A percentile compares a stretch with the other conserved stretches of the same genome.
Conservation (phyloP, 2,113 vertebrate species). For the Brachyhypopomus gauderio region DNA sequence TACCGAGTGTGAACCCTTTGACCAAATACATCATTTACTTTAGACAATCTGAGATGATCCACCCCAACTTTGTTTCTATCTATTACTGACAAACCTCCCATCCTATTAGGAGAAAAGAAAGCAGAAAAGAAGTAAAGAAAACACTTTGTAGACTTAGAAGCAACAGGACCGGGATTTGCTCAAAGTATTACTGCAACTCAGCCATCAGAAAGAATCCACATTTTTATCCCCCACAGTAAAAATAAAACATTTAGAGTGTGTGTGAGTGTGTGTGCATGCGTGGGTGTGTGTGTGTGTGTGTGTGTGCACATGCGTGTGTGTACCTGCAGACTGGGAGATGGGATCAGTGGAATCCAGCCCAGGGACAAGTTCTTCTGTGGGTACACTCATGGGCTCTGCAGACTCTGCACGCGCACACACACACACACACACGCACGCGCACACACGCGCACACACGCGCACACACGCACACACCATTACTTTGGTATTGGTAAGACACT, state of each 20-base stretch:
- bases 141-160: no score
- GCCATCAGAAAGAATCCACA: neutral
- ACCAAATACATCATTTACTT: no score
- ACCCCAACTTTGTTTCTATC: no score
- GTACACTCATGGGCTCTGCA: slow-evolving; percentile 74
- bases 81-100: no score
- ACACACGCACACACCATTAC: neutral
- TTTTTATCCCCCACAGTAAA: neutral
- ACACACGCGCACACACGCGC: neutral
- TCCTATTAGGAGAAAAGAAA: no score
- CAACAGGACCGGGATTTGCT: no score
- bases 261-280: neutral
- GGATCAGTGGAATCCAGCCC: slow-evolving; percentile 75
- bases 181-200: no score
- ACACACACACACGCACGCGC: neutral
- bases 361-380: slow-evolving; percentile 85
- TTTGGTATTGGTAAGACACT: neutral
- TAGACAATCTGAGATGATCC: no score
- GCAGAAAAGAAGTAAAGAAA: no score
- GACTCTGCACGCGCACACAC: slow-evolving; percentile 14
- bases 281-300: slow-evolving; percentile 11
- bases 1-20: no score
- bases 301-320: slow-evolving; percentile 49
- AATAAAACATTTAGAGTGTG: no score
- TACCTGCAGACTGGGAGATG: slow-evolving; percentile 75